Conservation (phyloP, 2,113 vertebrate genomes). For the Anser cygnoides region DNA sequence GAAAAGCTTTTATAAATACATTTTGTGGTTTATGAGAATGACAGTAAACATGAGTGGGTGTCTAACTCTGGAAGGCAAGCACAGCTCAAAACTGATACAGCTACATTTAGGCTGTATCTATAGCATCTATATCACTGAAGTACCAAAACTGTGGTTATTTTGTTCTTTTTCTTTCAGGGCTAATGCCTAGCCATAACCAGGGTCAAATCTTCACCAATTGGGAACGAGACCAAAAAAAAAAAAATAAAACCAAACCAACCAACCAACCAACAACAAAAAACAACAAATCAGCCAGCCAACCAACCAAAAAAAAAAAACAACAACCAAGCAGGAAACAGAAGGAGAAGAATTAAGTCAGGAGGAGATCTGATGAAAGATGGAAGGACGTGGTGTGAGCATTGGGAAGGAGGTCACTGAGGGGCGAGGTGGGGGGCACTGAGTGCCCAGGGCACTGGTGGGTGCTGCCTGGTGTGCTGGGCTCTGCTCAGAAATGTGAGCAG, state of each 20-base stretch:
- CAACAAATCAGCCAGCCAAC: too few species aligned
- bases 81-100: background rate
- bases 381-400: background rate
- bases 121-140: background rate
- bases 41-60: background rate
- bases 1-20: background rate
- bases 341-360: background rate
- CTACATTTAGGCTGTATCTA: background rate
- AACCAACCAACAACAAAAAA: too few species aligned
- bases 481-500: background rate
- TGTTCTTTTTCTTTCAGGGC: background rate
- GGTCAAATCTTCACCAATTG: background rate
- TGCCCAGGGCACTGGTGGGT: background rate
- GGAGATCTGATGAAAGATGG: background rate
- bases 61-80: background rate
- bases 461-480: background rate
- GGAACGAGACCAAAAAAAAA: background rate
- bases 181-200: background rate
- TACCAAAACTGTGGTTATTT: background rate
- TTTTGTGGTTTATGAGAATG: background rate
- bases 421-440: too few species aligned
- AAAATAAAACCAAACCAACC: too few species aligned
- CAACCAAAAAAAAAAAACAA: too few species aligned
- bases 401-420: background rate
- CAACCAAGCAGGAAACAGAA: background rate